These are phyloP conservation scores for Archilochus colubris DNA, from an alignment of 2,113 vertebrate genomes.

Conservation along the genomic window DNA sequence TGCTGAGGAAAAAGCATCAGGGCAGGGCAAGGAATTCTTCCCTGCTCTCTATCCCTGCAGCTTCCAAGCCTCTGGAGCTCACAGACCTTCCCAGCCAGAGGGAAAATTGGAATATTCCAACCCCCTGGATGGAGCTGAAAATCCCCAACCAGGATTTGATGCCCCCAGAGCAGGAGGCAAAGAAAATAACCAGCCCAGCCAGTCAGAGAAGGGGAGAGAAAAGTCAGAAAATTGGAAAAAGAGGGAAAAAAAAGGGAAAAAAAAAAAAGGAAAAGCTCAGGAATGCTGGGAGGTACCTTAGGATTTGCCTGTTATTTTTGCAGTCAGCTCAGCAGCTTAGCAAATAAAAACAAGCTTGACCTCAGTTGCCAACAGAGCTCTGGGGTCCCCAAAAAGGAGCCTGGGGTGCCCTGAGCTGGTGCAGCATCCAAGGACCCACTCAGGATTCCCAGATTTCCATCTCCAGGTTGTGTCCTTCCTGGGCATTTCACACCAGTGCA, in stretches of 20 bases:
- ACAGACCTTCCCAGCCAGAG: background rate
- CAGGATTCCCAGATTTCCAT: background rate
- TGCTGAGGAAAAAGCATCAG: background rate
- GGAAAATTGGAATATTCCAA: background rate
- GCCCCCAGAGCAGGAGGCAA: background rate
- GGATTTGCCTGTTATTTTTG: background rate
- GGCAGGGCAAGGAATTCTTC: background rate
- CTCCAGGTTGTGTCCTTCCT: background rate
- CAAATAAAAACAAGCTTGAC: background rate
- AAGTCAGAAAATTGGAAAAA: background rate
- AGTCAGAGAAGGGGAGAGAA: background rate
- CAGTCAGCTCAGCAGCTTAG: background rate
- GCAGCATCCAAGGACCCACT: rapidly evolving
- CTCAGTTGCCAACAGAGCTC: background rate
- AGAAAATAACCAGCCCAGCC: background rate
- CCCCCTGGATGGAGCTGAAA: background rate
- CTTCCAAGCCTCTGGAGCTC: background rate
- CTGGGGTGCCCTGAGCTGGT: no score
- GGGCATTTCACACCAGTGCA: background rate
- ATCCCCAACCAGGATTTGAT: background rate
- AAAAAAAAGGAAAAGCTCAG: background rate
- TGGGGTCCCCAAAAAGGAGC: background rate
- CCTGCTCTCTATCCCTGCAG: background rate
- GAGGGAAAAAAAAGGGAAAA: no score
- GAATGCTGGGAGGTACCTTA: background rate